Percentiles rank a stretch among this genome's conserved stretches.
Conservation (phyloP, 2,888 invertebrate species). For the Brachycybe producta region DNA sequence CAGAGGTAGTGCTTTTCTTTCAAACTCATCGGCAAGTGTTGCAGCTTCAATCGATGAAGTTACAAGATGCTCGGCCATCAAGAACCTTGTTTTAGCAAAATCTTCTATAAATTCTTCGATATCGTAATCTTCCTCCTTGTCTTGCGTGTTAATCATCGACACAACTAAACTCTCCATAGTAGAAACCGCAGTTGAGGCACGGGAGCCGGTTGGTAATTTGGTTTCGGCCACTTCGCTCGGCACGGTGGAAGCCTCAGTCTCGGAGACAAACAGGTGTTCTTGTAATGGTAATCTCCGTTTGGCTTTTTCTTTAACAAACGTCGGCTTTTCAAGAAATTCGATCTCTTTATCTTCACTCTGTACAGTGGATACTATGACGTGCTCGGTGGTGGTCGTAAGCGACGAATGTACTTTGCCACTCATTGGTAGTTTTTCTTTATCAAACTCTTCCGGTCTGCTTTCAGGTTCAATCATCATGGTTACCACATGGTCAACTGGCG, state of each 20-base stretch:
- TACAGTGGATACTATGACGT: slow-evolving; percentile 3
- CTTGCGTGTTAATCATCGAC: slow-evolving; percentile 22
- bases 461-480: slow-evolving; percentile 11
- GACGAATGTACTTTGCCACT: slow-evolving; percentile 6
- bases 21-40: slow-evolving; percentile 13
- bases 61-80: slow-evolving; percentile 18
- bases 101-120: slow-evolving; percentile 1
- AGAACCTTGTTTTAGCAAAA: slow-evolving; percentile 16
- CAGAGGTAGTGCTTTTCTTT: slow-evolving; percentile 17
- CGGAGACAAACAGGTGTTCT: slow-evolving; percentile 2
- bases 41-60: slow-evolving; percentile 11
- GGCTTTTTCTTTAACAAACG: slow-evolving; percentile 14
- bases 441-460: slow-evolving; percentile 13
- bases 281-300: slow-evolving; percentile 10
- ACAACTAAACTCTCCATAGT: slow-evolving; percentile 25
- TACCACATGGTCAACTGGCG: slow-evolving; percentile 15
- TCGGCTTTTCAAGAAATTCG: slow-evolving; percentile 14
- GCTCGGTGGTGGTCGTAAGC: slow-evolving; percentile 12
- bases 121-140: slow-evolving; percentile 18
- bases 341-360: slow-evolving; percentile 11
- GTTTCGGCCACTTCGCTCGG: background rate
- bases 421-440: slow-evolving; percentile 12
- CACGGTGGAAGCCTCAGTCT: background rate
- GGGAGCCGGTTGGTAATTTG: slow-evolving; percentile 20
- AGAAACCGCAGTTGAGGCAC: slow-evolving; percentile 22